These are phyloP conservation scores for Adelphocoris suturalis DNA, from an alignment of 2,888 invertebrate genomes.

Conservation along the genomic window DNA sequence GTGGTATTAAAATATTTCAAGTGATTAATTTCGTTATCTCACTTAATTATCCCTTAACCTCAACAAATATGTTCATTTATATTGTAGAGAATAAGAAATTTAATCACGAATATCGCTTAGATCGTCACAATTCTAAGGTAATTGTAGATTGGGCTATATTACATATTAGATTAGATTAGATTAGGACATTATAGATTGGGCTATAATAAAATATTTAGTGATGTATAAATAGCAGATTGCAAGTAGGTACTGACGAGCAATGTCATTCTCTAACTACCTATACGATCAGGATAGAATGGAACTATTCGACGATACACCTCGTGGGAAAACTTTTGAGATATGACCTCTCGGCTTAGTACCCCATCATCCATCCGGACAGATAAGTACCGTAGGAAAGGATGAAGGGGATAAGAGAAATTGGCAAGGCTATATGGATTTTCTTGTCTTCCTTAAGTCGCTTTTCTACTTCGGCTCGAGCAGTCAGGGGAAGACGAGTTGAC, in stretches of 20 bases:
- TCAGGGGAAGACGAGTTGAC: not conserved
- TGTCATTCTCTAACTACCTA: not conserved
- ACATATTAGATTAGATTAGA: no score
- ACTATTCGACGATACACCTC: not conserved
- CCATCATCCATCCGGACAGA: not conserved
- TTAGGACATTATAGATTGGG: no score
- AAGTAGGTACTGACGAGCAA: not conserved
- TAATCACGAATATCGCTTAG: no score
- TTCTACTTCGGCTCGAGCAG: constrained; percentile 1
- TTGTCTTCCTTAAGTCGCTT: constrained; percentile 46
- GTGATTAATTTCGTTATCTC: no score
- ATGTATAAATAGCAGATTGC: no score
- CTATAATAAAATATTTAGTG: no score
- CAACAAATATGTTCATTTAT: no score
- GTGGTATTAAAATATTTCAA: no score
- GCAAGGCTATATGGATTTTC: constrained; percentile 55
- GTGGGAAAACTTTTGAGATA: not conserved
- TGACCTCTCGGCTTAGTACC: constrained; percentile 12
- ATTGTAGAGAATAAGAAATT: no score
- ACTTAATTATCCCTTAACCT: no score
- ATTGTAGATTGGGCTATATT: no score
- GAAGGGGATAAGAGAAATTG: constrained; percentile 65
- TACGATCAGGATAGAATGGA: not conserved
- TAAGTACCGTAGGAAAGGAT: constrained; percentile 47
- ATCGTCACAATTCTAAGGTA: no score